Evolutionary conservation across 2,888 invertebrate genomes (phyloP).

Genomic region (Caenorhabditis macrosperma): DNA sequence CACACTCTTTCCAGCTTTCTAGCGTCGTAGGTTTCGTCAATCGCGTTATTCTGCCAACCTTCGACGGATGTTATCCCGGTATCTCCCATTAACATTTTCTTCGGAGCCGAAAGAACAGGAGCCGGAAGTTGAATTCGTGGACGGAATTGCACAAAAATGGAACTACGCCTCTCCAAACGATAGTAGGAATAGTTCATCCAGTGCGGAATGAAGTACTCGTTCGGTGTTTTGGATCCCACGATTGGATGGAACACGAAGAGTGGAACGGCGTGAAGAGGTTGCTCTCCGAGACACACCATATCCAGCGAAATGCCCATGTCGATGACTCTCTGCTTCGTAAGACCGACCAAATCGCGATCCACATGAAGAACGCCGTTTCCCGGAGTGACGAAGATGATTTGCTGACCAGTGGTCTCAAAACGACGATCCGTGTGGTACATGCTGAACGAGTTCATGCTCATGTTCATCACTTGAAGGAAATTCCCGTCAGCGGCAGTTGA

Average conservation of each 20-base stretch:
- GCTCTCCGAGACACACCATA: constrained; percentile 89
- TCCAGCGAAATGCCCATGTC: constrained; percentile 88
- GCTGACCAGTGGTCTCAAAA: constrained; percentile 97
- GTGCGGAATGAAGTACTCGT: constrained; percentile 80
- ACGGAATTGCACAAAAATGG: constrained; percentile 70
- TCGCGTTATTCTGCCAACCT: not conserved
- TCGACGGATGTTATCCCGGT: not conserved
- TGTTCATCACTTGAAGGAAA: constrained; percentile 92
- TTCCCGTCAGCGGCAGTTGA: constrained; percentile 89
- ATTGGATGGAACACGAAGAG: constrained; percentile 84
- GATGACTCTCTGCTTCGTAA: constrained; percentile 97
- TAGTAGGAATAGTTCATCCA: constrained; percentile 80
- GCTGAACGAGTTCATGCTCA: constrained; percentile 84
- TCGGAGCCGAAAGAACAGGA: constrained; percentile 57
- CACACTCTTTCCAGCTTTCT: constrained; percentile 27
- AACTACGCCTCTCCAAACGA: constrained; percentile 56
- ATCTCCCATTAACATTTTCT: constrained; percentile 50
- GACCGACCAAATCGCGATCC: constrained; percentile 94
- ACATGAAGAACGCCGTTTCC: constrained; percentile 99
- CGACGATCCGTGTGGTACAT: constrained; percentile 97
- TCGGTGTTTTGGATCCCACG: constrained; percentile 3
- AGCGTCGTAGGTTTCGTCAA: constrained; percentile 23
- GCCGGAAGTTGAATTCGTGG: constrained; percentile 77
- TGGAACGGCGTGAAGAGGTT: constrained; percentile 97
- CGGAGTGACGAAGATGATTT: constrained; percentile 95